A percentile compares a stretch with the other conserved stretches of the same genome.
phyloP scores from a whole-genome alignment of 2,113 vertebrate species.

The Stigmatopora nigra region DNA sequence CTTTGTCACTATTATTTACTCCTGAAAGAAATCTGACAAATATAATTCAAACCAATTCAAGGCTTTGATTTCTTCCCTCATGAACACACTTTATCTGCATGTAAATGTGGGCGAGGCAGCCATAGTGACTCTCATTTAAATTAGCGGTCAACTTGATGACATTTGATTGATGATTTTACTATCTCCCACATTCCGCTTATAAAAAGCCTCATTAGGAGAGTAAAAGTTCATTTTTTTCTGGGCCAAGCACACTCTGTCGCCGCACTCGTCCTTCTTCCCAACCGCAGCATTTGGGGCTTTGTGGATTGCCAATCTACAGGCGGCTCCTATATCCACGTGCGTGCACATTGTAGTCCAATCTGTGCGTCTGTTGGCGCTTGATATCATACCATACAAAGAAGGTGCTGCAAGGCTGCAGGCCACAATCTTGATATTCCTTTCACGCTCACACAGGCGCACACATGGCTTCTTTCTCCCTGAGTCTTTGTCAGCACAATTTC shows the following conservation, averaged over 20 bases:
- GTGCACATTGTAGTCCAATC: slow-evolving; percentile 23
- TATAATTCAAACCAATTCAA: not conserved
- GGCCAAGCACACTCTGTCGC: slow-evolving; percentile 8
- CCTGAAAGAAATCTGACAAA: not conserved
- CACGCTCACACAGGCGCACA: slow-evolving; percentile 28
- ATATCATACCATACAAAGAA: slow-evolving; percentile 24
- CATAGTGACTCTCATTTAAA: not conserved
- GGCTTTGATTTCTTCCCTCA: not conserved
- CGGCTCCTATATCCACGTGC: slow-evolving; percentile 28
- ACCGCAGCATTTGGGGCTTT: slow-evolving; percentile 32
- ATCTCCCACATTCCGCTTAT: not conserved
- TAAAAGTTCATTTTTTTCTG: slow-evolving; percentile 18
- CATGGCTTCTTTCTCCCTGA: slow-evolving; percentile 37
- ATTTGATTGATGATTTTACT: not conserved
- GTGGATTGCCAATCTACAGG: slow-evolving; percentile 33
- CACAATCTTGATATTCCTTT: slow-evolving; percentile 55
- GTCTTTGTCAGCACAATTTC: slow-evolving; percentile 63
- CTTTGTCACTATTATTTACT: too few relatives aligned
- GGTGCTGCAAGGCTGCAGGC: slow-evolving; percentile 54
- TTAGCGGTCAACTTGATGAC: not conserved
- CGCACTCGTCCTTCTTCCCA: slow-evolving; percentile 6
- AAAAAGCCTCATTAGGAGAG: slow-evolving; percentile 1
- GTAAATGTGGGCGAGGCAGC: not conserved
- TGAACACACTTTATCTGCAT: not conserved
- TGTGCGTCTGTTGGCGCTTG: not conserved